These are phyloP conservation scores for Meteorus colon DNA, from an alignment of 2,888 invertebrate genomes.

Conservation along the genomic window DNA sequence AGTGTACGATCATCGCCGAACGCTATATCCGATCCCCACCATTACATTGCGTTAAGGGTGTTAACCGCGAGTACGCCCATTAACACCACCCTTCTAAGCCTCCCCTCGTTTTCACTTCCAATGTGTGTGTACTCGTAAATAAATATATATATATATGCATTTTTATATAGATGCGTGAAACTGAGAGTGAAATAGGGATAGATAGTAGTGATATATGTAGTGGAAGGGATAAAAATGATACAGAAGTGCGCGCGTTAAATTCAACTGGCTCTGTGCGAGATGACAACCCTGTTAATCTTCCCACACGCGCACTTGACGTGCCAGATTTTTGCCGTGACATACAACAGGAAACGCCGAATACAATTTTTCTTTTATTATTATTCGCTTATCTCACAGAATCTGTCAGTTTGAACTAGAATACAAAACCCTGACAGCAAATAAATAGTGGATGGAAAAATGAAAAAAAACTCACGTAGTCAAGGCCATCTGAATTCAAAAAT, in stretches of 20 bases:
- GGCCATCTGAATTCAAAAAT: neutral
- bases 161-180: neutral
- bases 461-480: neutral
- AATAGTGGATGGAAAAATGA: neutral
- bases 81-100: slow-evolving; percentile 66
- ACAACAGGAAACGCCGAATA: neutral
- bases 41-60: slow-evolving; percentile 62
- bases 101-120: slow-evolving; percentile 22
- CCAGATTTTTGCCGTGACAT: neutral
- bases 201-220: neutral
- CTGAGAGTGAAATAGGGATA: neutral
- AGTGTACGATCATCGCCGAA: slow-evolving; percentile 45
- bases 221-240: neutral
- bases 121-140: neutral
- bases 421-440: neutral
- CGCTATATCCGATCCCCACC: slow-evolving; percentile 43
- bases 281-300: slow-evolving; percentile 20
- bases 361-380: neutral
- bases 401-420: neutral
- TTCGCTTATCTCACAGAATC: neutral
- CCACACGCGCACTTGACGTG: neutral
- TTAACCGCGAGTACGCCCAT: slow-evolving; percentile 74
- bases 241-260: neutral
- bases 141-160: neutral
- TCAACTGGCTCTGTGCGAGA: neutral